A percentile compares a stretch with the other conserved stretches of the same genome.
These are phyloP conservation scores for Empis stercorea DNA, from an alignment of 2,888 invertebrate genomes.

Conservation along the genomic window DNA sequence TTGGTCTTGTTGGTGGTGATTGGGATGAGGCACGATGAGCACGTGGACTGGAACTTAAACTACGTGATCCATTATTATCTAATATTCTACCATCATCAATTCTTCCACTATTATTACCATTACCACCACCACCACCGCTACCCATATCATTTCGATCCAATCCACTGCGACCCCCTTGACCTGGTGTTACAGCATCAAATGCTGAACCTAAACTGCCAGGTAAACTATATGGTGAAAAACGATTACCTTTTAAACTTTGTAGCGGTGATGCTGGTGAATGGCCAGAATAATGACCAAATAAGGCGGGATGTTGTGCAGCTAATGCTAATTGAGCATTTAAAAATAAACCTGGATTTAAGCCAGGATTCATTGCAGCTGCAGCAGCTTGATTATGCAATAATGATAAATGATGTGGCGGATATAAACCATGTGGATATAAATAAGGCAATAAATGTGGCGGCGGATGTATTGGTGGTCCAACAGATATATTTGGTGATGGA, in stretches of 20 bases:
- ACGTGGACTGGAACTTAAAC: constrained; percentile 34
- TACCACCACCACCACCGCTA: constrained; percentile 16
- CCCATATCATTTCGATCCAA: neutral
- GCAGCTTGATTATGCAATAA: constrained; percentile 47
- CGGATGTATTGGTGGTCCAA: constrained; percentile 87
- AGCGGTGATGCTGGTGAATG: constrained; percentile 56
- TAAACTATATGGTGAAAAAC: constrained; percentile 82
- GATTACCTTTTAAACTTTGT: constrained; percentile 58
- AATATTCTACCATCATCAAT: neutral
- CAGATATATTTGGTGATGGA: constrained; percentile 84
- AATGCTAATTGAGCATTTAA: constrained; percentile 82
- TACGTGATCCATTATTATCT: constrained; percentile 29
- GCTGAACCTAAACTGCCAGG: constrained; percentile 69
- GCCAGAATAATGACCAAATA: constrained; percentile 56
- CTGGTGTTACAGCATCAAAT: constrained; percentile 80
- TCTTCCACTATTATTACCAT: constrained; percentile 15
- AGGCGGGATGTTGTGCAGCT: constrained; percentile 73
- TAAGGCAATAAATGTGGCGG: constrained; percentile 81
- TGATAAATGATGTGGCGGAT: constrained; percentile 63
- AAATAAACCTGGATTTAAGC: constrained; percentile 69
- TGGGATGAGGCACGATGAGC: constrained; percentile 33
- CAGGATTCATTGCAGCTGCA: constrained; percentile 41
- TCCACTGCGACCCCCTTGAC: constrained; percentile 19
- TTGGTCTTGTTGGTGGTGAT: constrained; percentile 36
- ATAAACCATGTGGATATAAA: constrained; percentile 80